Evolutionary conservation across 2,888 invertebrate species (phyloP), one percentile per base, ranked within the genome.

Genomic region (Tanaodytes sp.): DNA sequence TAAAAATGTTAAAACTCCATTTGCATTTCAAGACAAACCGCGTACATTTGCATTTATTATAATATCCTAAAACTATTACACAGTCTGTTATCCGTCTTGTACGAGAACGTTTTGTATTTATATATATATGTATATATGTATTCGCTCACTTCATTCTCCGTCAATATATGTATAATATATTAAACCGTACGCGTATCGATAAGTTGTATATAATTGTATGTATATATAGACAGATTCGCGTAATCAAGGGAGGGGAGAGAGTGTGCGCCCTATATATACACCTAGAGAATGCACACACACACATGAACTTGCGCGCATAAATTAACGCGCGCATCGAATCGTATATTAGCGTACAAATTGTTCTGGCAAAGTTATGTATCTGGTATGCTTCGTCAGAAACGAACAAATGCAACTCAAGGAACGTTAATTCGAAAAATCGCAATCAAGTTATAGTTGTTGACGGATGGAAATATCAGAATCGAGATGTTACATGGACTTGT

Each of bases 391-490:
- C 20, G 12, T 20, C 18, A 19, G 37, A 36, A 39, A 37, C n/a
- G 27, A 23, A 39, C 6, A 16, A 62, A 31, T 36, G 54, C 36
- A 43, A 19, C 12, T 27, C 8, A 18, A 39, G 39, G 40, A 65
- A 65, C 58, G 51, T 57, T 45, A 37, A 19, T 1, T 51, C 5
- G 15, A 39, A 45, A 46, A 48, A 65, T 48, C 6, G 8, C 33
- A 27, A 42, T 48, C 33, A 18, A 48, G 39, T 37, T 58, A 55
- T 45, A 36, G 67, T 75, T 62, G 78, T 78, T 77, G 76, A 76
- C 82, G 81, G 82, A 82, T 82, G 83, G 82, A 83, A 81, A 83
- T 79, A 77, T 81, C 67, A 72, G 49, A 31, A 39, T 9, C 23
- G 23, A 48, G 55, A 20, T 59, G 36, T 45, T 27, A 23, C 18